A percentile compares a stretch with the other conserved stretches of the same genome.
phyloP scores from a whole-genome alignment of 1,140 invertebrate species.

The Battus philenor region DNA sequence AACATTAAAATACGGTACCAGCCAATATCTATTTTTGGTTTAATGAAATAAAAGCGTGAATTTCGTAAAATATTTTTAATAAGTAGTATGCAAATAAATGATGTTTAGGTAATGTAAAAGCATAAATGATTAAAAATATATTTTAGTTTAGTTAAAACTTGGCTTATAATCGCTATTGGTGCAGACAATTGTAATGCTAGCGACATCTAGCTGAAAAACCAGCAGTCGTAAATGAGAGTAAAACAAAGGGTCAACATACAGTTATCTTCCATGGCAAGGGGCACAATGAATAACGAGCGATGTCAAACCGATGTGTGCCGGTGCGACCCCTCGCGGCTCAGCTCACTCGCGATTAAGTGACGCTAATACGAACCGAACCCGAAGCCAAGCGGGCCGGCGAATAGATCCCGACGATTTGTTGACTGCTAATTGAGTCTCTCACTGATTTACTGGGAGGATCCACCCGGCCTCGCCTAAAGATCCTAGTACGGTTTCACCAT shows the following conservation, averaged over 20 bases:
- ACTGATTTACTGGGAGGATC: constrained; percentile 42
- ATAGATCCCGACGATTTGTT: constrained; percentile 72
- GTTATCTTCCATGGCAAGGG: constrained; percentile 47
- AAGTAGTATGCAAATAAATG: too few relatives aligned
- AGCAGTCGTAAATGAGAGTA: constrained; percentile 13
- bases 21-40: too few relatives aligned
- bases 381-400: constrained; percentile 70
- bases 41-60: too few relatives aligned
- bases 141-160: too few relatives aligned
- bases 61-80: too few relatives aligned
- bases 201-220: constrained; percentile 6
- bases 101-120: too few relatives aligned
- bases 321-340: constrained; percentile 48
- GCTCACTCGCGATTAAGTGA: constrained; percentile 65
- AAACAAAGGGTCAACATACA: constrained; percentile 39
- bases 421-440: constrained; percentile 54
- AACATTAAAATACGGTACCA: too few relatives aligned
- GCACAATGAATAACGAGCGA: constrained; percentile 68
- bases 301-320: constrained; percentile 78
- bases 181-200: too few relatives aligned
- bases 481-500: too few relatives aligned
- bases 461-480: background rate
- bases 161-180: too few relatives aligned
- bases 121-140: too few relatives aligned
- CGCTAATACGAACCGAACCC: constrained; percentile 69